Evolutionary conservation across 2,797 vertebrate genomes (phyloP), one percentile per base, ranked within the genome.

Genomic region (Sebastolobus alascanus): DNA sequence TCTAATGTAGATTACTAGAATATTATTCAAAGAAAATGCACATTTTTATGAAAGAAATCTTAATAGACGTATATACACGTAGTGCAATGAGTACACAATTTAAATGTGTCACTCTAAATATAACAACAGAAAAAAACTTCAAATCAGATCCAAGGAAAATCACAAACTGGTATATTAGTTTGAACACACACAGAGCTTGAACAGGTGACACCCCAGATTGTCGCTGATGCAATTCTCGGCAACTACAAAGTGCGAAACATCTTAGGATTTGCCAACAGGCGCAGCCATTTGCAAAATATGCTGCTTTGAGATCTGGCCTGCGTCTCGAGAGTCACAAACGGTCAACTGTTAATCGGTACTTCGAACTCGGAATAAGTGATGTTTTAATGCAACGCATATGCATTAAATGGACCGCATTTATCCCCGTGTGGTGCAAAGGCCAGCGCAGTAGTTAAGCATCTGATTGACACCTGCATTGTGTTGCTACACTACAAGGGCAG

Each of bases 401-500:
- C 54, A 54, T 37, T 58, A 37, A 55, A 79, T 13, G 14, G 33
- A 9, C 8, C 11, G 3, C 37, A 64, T 75, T 59, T 40, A 38
- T 59, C 40, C 50, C n/a, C 33, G 29, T 56, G n/a, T n/a, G 29
- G 60, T 73, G 71, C 75, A 87, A 66, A 83, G 80, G 69, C 70
- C 72, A n/a, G 31, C 33, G 72, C 37, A 29, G 80, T 66, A 43
- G 58, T 75, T 80, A 63, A 79, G 66, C 20, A 56, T 37, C 79
- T 86, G 82, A 87, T 52, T 80, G 87, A 84, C 80, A 80, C 70
- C 55, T 64, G 83, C 46, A 64, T 60, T 79, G 70, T 77, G 46
- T 27, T 27, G 66, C 63, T 40, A n/a, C 59, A 74, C 69, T 77
- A 54, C 29, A 68, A 64, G 84, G 72, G 75, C 87, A 82, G 73